Evolutionary conservation across 2,797 vertebrate species (phyloP), one percentile per base, ranked within the genome.

Genomic region (Florisuga fusca): DNA sequence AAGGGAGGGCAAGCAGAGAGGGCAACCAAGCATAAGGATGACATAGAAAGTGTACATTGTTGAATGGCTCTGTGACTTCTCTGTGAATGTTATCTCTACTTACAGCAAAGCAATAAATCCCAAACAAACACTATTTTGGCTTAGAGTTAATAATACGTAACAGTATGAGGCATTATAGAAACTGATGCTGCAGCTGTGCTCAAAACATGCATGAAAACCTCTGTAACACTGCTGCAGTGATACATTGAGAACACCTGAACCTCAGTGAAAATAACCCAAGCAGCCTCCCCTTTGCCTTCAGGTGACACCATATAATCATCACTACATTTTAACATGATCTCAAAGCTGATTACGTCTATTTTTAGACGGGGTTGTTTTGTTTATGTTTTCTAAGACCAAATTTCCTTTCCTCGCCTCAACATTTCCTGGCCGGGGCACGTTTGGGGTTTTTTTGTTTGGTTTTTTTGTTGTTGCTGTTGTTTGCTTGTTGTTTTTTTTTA

Each of bases 311-410:
- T 19, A 5, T 33, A 86, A 78, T 63, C 74, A 90, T 27, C 50
- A 11, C 64, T 23, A 54, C 83, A 66, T 89, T 95, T 84, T 62
- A 93, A 48, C 82, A 29, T 3, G 4, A 73, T 22, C 77, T 62
- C 67, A 78, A 84, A 93, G 77, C 92, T 81, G 80, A 94, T 95
- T 57, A 89, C 25, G 23, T 59, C 84, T 93, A 82, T 92, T 94
- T 92, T 87, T 79, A 91, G 84, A 51, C 1, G 13, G 5, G 5
- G 21, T 22, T 76, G 81, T 86, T 96, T 94, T 46, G 90, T 92
- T 95, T 95, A 84, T 45, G 58, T 90, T 90, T 73, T 64, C 71
- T 73, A 84, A 89, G 73, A 61, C 29, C 67, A 54, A 55, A 84
- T 91, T 79, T 73, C 81, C 75, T 71, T 46, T 79, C 45, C 71